These are phyloP conservation scores for Acanthornis magna DNA, from an alignment of 2,797 vertebrate genomes.

Conservation along the genomic window DNA sequence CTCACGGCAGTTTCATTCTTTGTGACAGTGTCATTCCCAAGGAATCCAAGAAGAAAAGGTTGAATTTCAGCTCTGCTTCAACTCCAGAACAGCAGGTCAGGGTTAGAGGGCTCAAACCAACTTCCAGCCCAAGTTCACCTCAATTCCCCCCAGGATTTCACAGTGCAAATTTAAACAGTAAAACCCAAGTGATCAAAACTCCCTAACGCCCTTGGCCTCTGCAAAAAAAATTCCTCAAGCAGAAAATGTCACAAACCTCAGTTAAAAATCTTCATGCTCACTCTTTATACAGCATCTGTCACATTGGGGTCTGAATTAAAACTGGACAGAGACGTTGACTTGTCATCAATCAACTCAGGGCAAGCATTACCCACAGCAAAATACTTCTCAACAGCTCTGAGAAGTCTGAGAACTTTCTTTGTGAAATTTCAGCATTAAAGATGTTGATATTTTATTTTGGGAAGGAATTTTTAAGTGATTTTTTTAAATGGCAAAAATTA, in stretches of 20 bases:
- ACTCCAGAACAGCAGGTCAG: neutral
- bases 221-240: neutral
- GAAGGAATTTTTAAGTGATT: neutral
- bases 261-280: neutral
- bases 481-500: neutral
- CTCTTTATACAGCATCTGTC: neutral
- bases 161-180: neutral
- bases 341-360: neutral
- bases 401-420: neutral
- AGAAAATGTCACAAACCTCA: neutral
- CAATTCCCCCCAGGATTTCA: neutral
- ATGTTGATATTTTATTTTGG: neutral
- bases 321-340: neutral
- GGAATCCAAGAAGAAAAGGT: neutral
- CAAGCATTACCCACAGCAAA: neutral
- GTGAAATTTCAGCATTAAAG: neutral
- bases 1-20: fast-evolving
- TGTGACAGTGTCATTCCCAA: neutral
- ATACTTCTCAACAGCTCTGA: neutral
- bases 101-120: neutral
- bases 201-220: neutral
- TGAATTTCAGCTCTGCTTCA: neutral
- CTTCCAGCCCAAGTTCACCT: neutral
- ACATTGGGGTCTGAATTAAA: neutral
- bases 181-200: neutral